Conservation (phyloP, 2,888 invertebrate species). For the Plusia festucae region DNA sequence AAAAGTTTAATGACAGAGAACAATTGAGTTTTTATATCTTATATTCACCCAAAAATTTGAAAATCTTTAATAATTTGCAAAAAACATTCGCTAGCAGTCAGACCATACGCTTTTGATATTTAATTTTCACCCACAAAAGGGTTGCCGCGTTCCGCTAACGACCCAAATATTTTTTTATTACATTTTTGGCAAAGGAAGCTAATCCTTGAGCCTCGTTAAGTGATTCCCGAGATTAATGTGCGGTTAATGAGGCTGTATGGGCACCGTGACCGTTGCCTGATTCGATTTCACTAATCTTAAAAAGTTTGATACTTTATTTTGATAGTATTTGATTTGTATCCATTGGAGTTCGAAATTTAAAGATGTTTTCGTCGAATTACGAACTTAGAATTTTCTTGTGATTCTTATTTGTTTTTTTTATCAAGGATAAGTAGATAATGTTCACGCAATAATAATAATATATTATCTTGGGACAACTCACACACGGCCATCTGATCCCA, state of each 20-base stretch:
- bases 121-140: conserved; percentile 62
- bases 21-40: too few relatives aligned
- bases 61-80: background rate
- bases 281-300: conserved; percentile 51
- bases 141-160: conserved; percentile 76
- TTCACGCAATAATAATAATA: too few relatives aligned
- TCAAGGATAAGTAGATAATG: too few relatives aligned
- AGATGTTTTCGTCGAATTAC: background rate
- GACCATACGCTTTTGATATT: conserved; percentile 40
- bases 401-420: background rate
- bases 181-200: conserved; percentile 69
- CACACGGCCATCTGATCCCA: too few relatives aligned
- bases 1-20: too few relatives aligned
- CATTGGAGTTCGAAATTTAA: background rate
- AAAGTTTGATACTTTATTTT: conserved; percentile 38
- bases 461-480: too few relatives aligned
- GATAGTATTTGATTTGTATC: background rate
- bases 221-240: conserved; percentile 80
- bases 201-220: conserved; percentile 77
- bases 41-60: too few relatives aligned
- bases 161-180: conserved; percentile 69
- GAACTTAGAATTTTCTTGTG: too few relatives aligned
- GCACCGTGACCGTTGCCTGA: conserved; percentile 53
- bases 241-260: conserved; percentile 70
- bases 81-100: conserved; percentile 37